Evolutionary conservation across 2,888 invertebrate species (phyloP), one percentile per base, ranked within the genome.

Genomic region (Hecatera dysodea): DNA sequence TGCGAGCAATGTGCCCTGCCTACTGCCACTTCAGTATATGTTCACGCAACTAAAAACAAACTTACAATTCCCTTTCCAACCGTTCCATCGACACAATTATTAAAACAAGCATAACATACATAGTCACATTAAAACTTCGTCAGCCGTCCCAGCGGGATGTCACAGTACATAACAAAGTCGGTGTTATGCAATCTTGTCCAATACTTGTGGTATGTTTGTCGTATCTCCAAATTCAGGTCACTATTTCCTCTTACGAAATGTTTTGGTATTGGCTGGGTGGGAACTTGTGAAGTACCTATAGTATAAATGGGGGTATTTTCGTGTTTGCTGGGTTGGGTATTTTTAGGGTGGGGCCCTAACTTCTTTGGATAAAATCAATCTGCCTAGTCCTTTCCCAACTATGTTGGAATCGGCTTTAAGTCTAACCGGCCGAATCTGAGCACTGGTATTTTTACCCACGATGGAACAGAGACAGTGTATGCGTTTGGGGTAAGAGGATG

Each of bases 181-280:
- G 57, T 22, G 71, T 57, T 75, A 62, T 56, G 50, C 36, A 61
- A 78, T 19, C 61, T 46, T 61, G 44, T 65, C 52, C 24, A 17
- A 59, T 67, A 48, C 42, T 50, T 61, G 33, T n/a, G 22, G 7
- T 55, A 6, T 55, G n/a, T 33, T 65, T 62, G n/a, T 65, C 60
- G 42, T 76, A 19, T 60, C 50, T 48, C 6, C 36, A 68, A 80
- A 74, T 74, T n/a, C n/a, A 75, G 80, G 64, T 75, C 75, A 80
- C 17, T 48, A 15, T 24, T 67, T 57, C 59, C 29, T 59, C 12
- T 50, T 24, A 42, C 42, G 19, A 48, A 44, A 62, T 57, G 24
- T 70, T 64, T 72, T 55, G 52, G 27, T 36, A 44, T 71, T 46
- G 52, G 42, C 5, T 19, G n/a, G 53, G 24, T 60, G 24, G 29